Conservation (phyloP, 2,888 invertebrate species). For the Eilema depressum region DNA sequence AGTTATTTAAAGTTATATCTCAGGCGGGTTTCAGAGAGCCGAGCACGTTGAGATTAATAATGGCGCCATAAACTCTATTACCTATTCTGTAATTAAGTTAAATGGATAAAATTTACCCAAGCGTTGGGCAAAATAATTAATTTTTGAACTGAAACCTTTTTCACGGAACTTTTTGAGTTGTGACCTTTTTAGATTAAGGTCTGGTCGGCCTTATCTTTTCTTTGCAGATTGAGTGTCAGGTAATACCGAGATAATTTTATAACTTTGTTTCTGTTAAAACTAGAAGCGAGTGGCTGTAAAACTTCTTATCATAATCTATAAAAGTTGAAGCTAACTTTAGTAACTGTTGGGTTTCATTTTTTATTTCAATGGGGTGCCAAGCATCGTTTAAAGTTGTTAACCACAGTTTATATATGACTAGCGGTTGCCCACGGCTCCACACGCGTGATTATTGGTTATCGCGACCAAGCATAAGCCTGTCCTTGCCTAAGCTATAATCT, state of each 20-base stretch:
- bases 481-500: too few relatives aligned
- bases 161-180: constrained; percentile 50
- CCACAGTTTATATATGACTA: not conserved
- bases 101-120: constrained; percentile 77
- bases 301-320: constrained; percentile 7
- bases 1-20: constrained; percentile 58
- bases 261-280: constrained; percentile 15
- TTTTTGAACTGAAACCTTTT: constrained; percentile 63
- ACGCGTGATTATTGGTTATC: too few relatives aligned
- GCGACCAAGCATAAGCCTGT: too few relatives aligned
- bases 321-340: constrained; percentile 13
- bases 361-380: not conserved
- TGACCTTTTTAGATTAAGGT: constrained; percentile 38
- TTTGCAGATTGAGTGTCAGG: constrained; percentile 19
- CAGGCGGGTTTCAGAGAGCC: constrained; percentile 51
- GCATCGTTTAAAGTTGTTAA: not conserved
- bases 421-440: too few relatives aligned
- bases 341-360: not conserved
- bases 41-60: constrained; percentile 75
- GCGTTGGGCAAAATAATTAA: constrained; percentile 71
- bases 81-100: constrained; percentile 78
- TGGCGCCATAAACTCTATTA: constrained; percentile 76
- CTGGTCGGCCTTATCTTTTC: constrained; percentile 17
- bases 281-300: constrained; percentile 1
- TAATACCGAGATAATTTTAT: constrained; percentile 14